These are phyloP conservation scores for Pollenia amentaria DNA, from an alignment of 2,888 invertebrate genomes.

Conservation along the genomic window DNA sequence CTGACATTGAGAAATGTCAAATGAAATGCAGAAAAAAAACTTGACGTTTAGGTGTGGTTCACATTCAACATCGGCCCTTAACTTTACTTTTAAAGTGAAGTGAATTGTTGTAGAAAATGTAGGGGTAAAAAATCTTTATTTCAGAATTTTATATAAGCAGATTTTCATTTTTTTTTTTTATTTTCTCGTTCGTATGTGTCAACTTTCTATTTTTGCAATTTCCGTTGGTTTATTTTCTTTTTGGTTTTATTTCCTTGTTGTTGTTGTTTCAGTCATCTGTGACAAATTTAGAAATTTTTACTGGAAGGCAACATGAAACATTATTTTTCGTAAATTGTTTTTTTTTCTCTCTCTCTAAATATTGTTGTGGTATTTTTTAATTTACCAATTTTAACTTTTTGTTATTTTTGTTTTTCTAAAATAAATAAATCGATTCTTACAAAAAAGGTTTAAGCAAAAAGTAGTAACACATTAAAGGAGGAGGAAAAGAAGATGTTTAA, in stretches of 20 bases:
- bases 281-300: constrained; percentile 43
- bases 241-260: not conserved
- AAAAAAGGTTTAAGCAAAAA: not conserved
- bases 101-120: too few species aligned
- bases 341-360: constrained; percentile 1
- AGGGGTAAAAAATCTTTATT: not conserved
- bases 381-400: constrained; percentile 44
- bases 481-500: too few species aligned
- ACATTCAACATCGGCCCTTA: too few species aligned
- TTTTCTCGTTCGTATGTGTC: not conserved
- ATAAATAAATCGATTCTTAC: not conserved
- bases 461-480: too few species aligned
- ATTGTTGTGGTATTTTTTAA: constrained; percentile 43
- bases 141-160: not conserved
- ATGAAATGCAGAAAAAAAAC: too few species aligned
- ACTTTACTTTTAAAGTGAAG: too few species aligned
- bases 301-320: constrained; percentile 30
- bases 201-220: constrained; percentile 9
- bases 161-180: constrained; percentile 14
- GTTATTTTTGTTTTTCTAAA: not conserved
- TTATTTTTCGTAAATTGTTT: not conserved
- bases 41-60: too few species aligned
- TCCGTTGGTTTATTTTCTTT: not conserved
- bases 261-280: constrained; percentile 11
- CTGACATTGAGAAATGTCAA: too few species aligned